Evolutionary conservation across 92 coral and sea anemone species (phyloP).

Genomic region (Paramuricea clavata): DNA sequence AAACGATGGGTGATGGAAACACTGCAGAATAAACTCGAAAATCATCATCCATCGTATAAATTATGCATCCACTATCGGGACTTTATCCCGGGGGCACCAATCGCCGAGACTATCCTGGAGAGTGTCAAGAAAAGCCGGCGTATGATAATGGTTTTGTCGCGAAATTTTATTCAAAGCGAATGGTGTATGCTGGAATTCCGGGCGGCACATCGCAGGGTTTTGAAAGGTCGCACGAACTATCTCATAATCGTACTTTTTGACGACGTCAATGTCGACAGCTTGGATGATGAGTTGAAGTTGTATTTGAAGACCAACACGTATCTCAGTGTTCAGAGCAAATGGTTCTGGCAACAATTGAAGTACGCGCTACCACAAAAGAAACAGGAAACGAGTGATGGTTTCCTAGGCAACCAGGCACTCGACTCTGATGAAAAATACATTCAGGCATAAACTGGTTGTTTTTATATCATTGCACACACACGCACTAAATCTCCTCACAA

Average conservation of each 20-base stretch:
- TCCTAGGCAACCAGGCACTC: background rate
- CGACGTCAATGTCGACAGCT: constrained; percentile 67
- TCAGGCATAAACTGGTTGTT: background rate
- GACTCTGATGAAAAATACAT: background rate
- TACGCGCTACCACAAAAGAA: constrained; percentile 74
- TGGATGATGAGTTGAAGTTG: constrained; percentile 77
- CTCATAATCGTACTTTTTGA: constrained; percentile 80
- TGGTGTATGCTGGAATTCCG: constrained; percentile 91
- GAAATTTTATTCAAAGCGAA: constrained; percentile 77
- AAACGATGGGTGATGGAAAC: constrained; percentile 72
- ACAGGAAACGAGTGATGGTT: background rate
- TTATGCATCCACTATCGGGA: constrained; percentile 85
- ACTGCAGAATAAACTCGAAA: constrained; percentile 67
- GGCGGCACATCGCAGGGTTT: constrained; percentile 82
- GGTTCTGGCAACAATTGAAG: constrained; percentile 88
- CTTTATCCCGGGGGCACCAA: constrained; percentile 78
- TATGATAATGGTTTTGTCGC: constrained; percentile 82
- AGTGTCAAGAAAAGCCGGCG: constrained; percentile 78
- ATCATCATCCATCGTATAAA: constrained; percentile 73
- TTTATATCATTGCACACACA: no score
- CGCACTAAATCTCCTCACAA: no score
- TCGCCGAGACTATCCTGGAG: constrained; percentile 77
- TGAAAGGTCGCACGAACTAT: constrained; percentile 75
- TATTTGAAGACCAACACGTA: constrained; percentile 84
- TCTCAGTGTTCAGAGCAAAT: constrained; percentile 69